Evolutionary conservation across 2,113 vertebrate genomes (phyloP), one percentile per base, ranked within the genome.

Genomic region (Thomomys bottae): DNA sequence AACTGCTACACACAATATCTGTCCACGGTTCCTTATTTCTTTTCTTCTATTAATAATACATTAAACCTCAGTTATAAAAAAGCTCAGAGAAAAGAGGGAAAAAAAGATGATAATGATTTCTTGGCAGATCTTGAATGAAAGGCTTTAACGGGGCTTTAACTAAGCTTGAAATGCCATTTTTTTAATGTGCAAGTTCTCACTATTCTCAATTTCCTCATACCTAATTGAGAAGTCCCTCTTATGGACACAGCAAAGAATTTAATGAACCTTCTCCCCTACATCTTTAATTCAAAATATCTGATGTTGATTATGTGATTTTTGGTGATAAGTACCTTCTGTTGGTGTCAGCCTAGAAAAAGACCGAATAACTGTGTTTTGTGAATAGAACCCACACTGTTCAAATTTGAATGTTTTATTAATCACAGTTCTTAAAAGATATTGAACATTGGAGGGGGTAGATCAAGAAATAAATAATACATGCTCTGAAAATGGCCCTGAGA

Each of bases 401-500:
- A 95, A 96, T 94, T 94, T 87, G 88, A 96, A 98, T 98, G 97
- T 97, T 98, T 98, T 98, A 98, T 98, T 98, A 98, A 98, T 97
- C 96, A 96, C 63, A 96, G 92, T 97, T 97, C 97, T 98, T 97
- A 97, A 97, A 93, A 97, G 97, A 97, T 94, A 95, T 95, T 94
- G 97, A 97, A 97, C 95, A 97, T 94, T 88, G 97, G 92, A 97
- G 94, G 96, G 84, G 93, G 97, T 94, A 97, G 96, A 97, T 96
- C 96, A 97, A 94, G 93, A 95, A 96, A 98, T 98, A 97, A 98
- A 98, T 98, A 98, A 98, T 98, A 97, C 97, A 98, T 98, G 91
- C 68, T 92, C 95, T 92, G 96, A 96, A 98, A 98, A 98, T 97
- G 97, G 97, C 96, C 97, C 96, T 97, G 95, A 97, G 96, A 97